phyloP scores from a whole-genome alignment of 1,140 invertebrate genomes.

The Brachionus koreanus region DNA sequence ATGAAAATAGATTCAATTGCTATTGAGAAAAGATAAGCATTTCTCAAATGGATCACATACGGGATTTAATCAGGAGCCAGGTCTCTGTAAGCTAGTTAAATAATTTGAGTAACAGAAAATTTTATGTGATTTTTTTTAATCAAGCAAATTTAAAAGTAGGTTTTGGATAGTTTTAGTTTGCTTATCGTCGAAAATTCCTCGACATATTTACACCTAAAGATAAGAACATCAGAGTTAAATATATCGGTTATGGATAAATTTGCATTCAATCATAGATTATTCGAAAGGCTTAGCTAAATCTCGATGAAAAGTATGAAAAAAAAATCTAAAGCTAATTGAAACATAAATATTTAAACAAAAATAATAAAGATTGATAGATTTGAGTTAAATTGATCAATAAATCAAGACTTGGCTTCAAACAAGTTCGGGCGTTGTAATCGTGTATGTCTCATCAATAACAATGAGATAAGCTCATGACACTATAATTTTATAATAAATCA shows the following conservation, averaged over 20 bases:
- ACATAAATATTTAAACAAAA: neutral
- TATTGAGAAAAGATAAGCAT: no score
- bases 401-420: neutral
- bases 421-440: neutral
- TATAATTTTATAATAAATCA: neutral
- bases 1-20: no score
- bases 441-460: neutral
- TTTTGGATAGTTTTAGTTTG: neutral
- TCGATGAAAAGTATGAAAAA: neutral
- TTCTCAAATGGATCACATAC: no score
- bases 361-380: constrained; percentile 18
- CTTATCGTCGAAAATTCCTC: neutral
- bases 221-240: neutral
- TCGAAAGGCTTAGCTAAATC: neutral
- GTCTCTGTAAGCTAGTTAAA: no score
- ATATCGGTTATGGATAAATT: neutral
- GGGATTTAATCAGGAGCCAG: no score
- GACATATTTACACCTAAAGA: neutral
- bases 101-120: no score
- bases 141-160: neutral
- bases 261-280: neutral
- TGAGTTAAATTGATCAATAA: constrained; percentile 5
- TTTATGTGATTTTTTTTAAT: neutral
- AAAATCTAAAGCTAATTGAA: neutral
- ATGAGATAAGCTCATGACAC: neutral